Conservation (phyloP, 1,140 invertebrate genomes). For the Onthophagus taurus region DNA sequence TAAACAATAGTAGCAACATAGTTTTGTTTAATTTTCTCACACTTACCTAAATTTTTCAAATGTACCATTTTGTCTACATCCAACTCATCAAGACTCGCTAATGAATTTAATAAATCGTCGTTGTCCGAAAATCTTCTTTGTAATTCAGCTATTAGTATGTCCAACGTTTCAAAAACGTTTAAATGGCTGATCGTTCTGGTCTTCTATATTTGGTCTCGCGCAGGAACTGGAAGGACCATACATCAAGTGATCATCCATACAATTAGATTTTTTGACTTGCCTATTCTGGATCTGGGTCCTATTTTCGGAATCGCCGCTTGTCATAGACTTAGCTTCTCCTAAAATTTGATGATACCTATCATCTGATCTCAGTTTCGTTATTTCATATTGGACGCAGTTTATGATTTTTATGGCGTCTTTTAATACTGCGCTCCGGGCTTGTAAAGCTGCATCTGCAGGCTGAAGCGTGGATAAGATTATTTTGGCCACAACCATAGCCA, state of each 20-base stretch:
- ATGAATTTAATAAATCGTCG: too few relatives aligned
- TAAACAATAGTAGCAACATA: too few relatives aligned
- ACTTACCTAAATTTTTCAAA: too few relatives aligned
- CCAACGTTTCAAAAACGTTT: conserved; percentile 22
- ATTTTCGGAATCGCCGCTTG: neutral
- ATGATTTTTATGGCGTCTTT: too few relatives aligned
- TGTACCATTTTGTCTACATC: too few relatives aligned
- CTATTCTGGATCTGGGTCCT: neutral
- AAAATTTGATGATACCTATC: conserved; percentile 8
- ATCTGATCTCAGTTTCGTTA: conserved; percentile 6
- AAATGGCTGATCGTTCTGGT: conserved; percentile 15
- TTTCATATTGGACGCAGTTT: too few relatives aligned
- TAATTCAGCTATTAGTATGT: too few relatives aligned
- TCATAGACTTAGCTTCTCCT: neutral
- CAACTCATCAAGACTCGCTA: too few relatives aligned
- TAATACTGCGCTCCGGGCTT: too few relatives aligned
- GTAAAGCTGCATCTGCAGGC: conserved; percentile 23
- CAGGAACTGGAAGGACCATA: conserved; percentile 8
- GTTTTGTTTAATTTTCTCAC: too few relatives aligned
- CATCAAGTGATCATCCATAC: conserved; percentile 1
- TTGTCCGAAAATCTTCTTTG: too few relatives aligned
- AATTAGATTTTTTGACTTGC: neutral
- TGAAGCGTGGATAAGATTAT: conserved; percentile 20
- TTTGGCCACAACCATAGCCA: too few relatives aligned
- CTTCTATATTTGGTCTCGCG: conserved; percentile 21